Evolutionary conservation across 2,888 invertebrate species (phyloP).

Genomic region (Pristionchus mayeri): DNA sequence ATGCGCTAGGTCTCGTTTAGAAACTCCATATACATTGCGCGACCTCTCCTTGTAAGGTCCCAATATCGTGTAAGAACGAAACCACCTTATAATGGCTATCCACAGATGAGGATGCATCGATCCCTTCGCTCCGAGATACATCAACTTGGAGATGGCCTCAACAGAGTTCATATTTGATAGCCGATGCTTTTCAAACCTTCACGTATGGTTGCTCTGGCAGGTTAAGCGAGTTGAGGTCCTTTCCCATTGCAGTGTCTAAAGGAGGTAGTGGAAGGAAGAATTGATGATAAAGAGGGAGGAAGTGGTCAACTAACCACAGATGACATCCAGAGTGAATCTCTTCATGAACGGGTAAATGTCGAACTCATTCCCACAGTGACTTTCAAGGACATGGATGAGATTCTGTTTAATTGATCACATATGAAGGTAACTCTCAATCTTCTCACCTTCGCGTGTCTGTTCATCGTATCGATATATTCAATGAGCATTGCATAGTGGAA

Average conservation of each 20-base stretch:
- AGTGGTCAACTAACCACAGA: background rate
- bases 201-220: background rate
- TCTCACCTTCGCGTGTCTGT: conserved; percentile 13
- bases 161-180: background rate
- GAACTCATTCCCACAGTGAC: conserved; percentile 79
- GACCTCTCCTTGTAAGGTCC: no score
- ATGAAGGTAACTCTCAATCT: background rate
- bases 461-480: conserved; percentile 27
- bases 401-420: conserved; percentile 76
- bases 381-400: conserved; percentile 76
- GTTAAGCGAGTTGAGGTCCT: conserved; percentile 18
- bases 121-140: background rate
- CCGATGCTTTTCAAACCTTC: background rate
- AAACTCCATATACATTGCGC: no score
- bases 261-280: background rate
- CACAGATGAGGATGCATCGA: conserved; percentile 1
- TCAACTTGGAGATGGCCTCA: background rate
- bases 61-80: background rate
- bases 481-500: conserved; percentile 34
- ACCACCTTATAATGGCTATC: background rate
- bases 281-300: background rate
- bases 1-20: no score
- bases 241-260: conserved; percentile 5
- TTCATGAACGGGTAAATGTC: conserved; percentile 74
- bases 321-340: conserved; percentile 23